Evolutionary conservation across 2,113 vertebrate species (phyloP), one percentile per base, ranked within the genome.

Genomic region (Holacanthus passer): DNA sequence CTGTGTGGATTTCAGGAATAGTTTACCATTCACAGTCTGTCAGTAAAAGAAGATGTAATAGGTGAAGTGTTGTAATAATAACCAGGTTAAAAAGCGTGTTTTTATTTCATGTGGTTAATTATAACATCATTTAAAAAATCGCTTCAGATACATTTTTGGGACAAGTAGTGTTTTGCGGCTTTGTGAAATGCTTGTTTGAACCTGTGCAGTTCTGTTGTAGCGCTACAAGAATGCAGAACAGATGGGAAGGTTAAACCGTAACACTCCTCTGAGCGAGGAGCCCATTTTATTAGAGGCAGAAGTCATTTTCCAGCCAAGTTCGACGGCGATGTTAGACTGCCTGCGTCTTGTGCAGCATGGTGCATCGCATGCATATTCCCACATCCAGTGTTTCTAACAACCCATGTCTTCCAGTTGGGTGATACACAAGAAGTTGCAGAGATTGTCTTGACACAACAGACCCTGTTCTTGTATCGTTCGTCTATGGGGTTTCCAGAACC

Each of bases 241-340:
- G 53, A 68, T 62, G 63, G 20, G 10, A 52, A 37, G 14, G 60
- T 41, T 20, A 50, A 31, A 50, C 31, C 48, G 68, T 45, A 39
- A 27, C 41, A 17, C 43, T 70, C 7, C 4, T 22, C 27, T 69
- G 47, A 70, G 64, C 9, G 3, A 45, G 17, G 39, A 65, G n/a
- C 6, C 35, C 2, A 4, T 83, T 83, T 73, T 27, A 63, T 55
- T 62, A 39, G 27, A 52, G 19, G 29, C 48, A 62, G 48, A 79
- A 70, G 27, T 64, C n/a, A 1, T 74, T 56, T 66, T 52, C 31
- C 37, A 31, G 63, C 60, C 60, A 83, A 77, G 48, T 77, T 75
- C 5, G 65, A 48, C 59, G 52, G 55, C 10, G 73, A 31, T 5
- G 39, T 27, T 22, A 17, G 27, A 14, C 48, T 50, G 43, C 14